Conservation (phyloP, 2,113 vertebrate genomes). For the Rousettus leschenaultii region DNA sequence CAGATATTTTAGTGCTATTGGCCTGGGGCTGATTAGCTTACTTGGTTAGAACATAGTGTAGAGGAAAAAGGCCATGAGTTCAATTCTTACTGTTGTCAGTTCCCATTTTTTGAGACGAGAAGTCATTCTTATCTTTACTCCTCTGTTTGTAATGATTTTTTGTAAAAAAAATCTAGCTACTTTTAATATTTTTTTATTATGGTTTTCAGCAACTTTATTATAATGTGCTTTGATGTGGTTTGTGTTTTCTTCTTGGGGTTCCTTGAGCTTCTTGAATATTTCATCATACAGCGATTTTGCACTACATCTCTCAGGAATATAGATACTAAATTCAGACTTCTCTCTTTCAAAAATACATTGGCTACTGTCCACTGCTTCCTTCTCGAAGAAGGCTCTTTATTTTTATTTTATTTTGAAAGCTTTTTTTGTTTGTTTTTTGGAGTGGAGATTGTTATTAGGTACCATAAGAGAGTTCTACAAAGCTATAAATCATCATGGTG, state of each 20-base stretch:
- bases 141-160: background rate
- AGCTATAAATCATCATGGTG: constrained; percentile 87
- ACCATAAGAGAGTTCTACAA: constrained; percentile 83
- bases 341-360: constrained; percentile 83
- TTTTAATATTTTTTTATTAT: background rate
- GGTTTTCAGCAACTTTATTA: background rate
- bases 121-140: background rate
- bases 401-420: constrained; percentile 66
- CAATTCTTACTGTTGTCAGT: background rate
- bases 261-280: constrained; percentile 76
- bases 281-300: constrained; percentile 86
- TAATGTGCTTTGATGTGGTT: background rate
- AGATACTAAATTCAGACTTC: constrained; percentile 81
- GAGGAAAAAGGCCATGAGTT: background rate
- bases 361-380: constrained; percentile 79
- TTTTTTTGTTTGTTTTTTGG: constrained; percentile 56
- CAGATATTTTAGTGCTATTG: background rate
- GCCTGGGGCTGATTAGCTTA: background rate
- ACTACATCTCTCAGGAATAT: constrained; percentile 87
- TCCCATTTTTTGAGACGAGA: background rate
- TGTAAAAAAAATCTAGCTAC: background rate
- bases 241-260: background rate
- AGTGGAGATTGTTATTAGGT: constrained; percentile 83
- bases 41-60: background rate
- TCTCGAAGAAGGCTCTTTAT: constrained; percentile 84